These are phyloP conservation scores for Takifugu bimaculatus DNA, from an alignment of 2,113 vertebrate species.

Conservation along the genomic window DNA sequence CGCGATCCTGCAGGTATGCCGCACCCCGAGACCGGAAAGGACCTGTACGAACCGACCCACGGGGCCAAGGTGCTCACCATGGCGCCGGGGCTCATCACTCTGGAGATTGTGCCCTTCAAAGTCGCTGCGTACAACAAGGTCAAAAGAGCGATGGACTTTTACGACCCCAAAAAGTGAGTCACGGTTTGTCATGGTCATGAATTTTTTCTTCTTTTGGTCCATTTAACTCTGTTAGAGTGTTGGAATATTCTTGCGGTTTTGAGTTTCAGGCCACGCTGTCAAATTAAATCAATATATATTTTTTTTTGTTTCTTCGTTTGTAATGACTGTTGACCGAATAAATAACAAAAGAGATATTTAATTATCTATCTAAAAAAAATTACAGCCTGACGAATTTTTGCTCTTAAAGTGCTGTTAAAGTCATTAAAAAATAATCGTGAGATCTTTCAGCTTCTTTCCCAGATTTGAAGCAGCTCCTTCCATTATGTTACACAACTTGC, in stretches of 20 bases:
- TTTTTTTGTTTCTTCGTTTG: too few species aligned
- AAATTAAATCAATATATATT: too few species aligned
- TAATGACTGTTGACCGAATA: too few species aligned
- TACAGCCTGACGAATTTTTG: too few species aligned
- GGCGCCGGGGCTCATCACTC: conserved; percentile 92
- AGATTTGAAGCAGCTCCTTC: conserved; percentile 51
- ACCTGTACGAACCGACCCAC: conserved; percentile 93
- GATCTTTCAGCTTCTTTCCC: conserved; percentile 45
- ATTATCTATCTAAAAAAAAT: too few species aligned
- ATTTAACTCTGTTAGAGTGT: background rate
- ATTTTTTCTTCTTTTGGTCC: conserved; percentile 3
- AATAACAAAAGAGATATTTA: too few species aligned
- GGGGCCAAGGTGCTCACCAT: conserved; percentile 97
- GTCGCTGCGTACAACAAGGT: conserved; percentile 96
- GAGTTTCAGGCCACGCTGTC: too few species aligned
- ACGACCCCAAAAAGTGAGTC: conserved; percentile 89
- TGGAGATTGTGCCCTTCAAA: conserved; percentile 97
- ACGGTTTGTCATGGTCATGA: conserved; percentile 21
- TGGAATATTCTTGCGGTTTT: too few species aligned
- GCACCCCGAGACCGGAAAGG: conserved; percentile 90
- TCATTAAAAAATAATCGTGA: conserved; percentile 37
- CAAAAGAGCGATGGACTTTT: conserved; percentile 95
- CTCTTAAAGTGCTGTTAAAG: background rate
- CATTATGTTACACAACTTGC: conserved; percentile 48
- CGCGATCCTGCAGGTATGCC: conserved; percentile 97